Conservation (phyloP, 2,113 vertebrate genomes). For the Eclectus roratus region DNA sequence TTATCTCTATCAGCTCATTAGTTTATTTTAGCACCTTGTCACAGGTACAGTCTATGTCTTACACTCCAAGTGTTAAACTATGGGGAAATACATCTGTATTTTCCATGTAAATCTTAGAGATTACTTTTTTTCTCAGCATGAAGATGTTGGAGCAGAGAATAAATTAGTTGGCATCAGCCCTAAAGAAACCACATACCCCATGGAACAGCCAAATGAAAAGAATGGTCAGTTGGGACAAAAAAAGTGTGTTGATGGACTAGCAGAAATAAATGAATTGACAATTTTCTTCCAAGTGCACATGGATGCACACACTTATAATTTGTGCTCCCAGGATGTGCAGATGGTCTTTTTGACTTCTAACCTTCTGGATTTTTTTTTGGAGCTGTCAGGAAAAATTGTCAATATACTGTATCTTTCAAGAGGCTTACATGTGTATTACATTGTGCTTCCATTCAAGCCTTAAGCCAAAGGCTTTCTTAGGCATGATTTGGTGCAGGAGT, state of each 20-base stretch:
- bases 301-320: background rate
- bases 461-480: background rate
- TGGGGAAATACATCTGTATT: background rate
- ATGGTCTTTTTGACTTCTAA: background rate
- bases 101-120: background rate
- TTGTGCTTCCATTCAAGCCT: background rate
- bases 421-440: background rate
- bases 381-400: background rate
- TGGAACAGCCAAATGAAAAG: background rate
- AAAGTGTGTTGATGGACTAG: background rate
- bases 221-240: background rate
- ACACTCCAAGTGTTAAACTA: background rate
- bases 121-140: background rate
- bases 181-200: background rate
- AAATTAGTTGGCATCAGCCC: background rate
- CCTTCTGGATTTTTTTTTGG: background rate
- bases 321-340: background rate
- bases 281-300: background rate
- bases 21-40: conserved; percentile 26
- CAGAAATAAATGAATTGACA: background rate
- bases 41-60: background rate
- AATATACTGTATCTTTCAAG: background rate
- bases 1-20: background rate
- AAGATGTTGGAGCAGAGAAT: background rate
- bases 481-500: background rate